Base-by-base conservation (phyloP, 2,113 vertebrate species). In the Pachyramphus minor region DNA sequence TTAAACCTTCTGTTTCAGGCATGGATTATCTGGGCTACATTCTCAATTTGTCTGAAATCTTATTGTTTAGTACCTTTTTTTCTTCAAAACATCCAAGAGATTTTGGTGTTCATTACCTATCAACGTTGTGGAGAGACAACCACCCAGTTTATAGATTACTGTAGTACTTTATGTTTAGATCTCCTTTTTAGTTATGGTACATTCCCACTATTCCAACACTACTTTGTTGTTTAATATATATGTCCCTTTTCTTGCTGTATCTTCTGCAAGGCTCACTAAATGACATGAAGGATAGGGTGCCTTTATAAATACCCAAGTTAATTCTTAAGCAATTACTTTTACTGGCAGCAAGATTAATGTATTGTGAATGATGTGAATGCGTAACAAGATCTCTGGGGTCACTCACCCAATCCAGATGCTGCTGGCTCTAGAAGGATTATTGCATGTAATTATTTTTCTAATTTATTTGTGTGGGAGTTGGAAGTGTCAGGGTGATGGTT, bases 261-360 rank as follows among this genome's bases (percentile, higher is more conserved):
- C 42, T 90, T 89, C 83, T 74, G 41, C 44, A 64, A 87, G 58
- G 13, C 64, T 91, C 37, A 8, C 33, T 88, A 84, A 52, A 75
- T 66, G 60, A 60, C 35, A 82, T 44, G 58, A 95, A 95, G 76
- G 58, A 25, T 84, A 72, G 66, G 63, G 81, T 87, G 79, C 66
- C 67, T 84, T 94, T 85, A 66, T 79, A 88, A 96, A 90, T 88
- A 87, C 63, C 53, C 69, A 64, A 63, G 69, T 69, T 87, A 86
- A 67, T 87, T 84, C 82, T 87, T 60, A 85, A 89, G 84, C 69
- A 74, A 69, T 93, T 89, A 59, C 16, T 95, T 95, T 91, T 67
- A 68, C 81, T 92, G 87, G 74, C 58, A 93, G 78, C 56, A 71
- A 87, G 78, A 93, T 87, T 76, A 91, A 92, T 85, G 53, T 45